Evolutionary conservation across 1,140 invertebrate genomes (phyloP), one percentile per base, ranked within the genome.

Genomic region (Steinernema khuongi): DNA sequence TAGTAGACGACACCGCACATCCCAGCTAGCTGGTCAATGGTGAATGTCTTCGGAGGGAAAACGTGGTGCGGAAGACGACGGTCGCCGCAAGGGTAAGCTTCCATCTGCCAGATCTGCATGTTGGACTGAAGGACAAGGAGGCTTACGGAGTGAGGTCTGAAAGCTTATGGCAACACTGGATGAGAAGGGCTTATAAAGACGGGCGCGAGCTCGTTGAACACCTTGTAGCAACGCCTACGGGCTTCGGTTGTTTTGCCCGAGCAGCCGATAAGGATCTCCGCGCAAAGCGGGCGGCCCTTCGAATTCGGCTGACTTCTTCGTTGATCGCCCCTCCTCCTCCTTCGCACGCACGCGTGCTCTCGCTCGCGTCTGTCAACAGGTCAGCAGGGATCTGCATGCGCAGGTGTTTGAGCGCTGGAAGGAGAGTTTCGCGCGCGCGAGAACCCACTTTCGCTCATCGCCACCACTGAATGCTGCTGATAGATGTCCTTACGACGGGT

Each of bases 21-120:
- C 32, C 74, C 41, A 22, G 19, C 14, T 2, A 80, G 67, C 68
- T 81, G 80, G n/a, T 79, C 77, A 60, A 50, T 29, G 17, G 26
- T 71, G 26, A 80, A 32, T 26, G 74, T 67, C 44, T 80, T 80
- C 60, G 79, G 79, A 30, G 79, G 79, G 41, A 81, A 81, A 14
- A 81, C 72, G 41, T 81, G 80, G 31, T 80, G 79, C 26, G 79
- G 79, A 7, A 80, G 26, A 17, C 80, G 73, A 31, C 79, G 80
- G 50, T 81, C 80, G 26, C 80, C 80, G 50, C 66, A 81, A n/a
- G 81, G 81, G 33, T 83, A 80, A 0, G 72, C 17, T 70, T 80
- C 79, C 79, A 80, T 80, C 17, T 79, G 43, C 79, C 79, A 80
- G 31, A 81, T 74, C 67, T 80, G 78, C 80, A 80, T 76, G n/a